Evolutionary conservation across 2,888 invertebrate genomes (phyloP).

Genomic region (Protonemura montana): DNA sequence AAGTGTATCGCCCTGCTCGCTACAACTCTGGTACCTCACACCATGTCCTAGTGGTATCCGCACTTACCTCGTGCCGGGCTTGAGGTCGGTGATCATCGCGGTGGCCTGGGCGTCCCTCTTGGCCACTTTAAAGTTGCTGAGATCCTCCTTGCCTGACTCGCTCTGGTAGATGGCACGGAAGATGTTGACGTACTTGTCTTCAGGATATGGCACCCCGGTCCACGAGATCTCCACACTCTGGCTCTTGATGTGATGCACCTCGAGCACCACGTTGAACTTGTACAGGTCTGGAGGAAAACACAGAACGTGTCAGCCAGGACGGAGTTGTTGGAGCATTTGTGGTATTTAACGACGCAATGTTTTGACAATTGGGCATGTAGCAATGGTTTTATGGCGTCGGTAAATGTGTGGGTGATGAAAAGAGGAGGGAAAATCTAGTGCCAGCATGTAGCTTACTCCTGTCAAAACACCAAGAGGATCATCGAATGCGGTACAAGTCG

Average conservation of each 20-base stretch:
- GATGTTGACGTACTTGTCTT: slow-evolving; percentile 89
- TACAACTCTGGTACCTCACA: too few relatives aligned
- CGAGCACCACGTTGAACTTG: slow-evolving; percentile 80
- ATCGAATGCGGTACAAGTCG: too few relatives aligned
- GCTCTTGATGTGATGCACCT: slow-evolving; percentile 77
- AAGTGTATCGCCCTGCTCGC: too few relatives aligned
- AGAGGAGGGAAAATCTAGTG: too few relatives aligned
- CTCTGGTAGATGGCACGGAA: slow-evolving; percentile 85
- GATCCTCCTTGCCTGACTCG: slow-evolving; percentile 76
- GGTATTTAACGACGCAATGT: too few relatives aligned
- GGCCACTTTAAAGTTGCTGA: slow-evolving; percentile 76
- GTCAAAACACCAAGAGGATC: too few relatives aligned
- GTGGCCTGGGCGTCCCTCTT: slow-evolving; percentile 75
- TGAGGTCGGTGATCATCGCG: slow-evolving; percentile 71
- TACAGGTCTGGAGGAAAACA: slow-evolving; percentile 71
- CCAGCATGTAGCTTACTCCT: too few relatives aligned
- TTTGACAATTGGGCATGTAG: too few relatives aligned
- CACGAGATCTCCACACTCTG: slow-evolving; percentile 81
- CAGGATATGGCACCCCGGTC: slow-evolving; percentile 86
- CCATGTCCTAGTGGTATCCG: too few relatives aligned
- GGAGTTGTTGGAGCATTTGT: neutral
- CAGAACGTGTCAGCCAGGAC: neutral
- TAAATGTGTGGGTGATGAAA: too few relatives aligned
- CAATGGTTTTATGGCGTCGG: too few relatives aligned
- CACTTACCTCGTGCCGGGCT: slow-evolving; percentile 71